Evolutionary conservation across 2,888 invertebrate species (phyloP), one percentile per base, ranked within the genome.

Genomic region (Endomychus coccineus): DNA sequence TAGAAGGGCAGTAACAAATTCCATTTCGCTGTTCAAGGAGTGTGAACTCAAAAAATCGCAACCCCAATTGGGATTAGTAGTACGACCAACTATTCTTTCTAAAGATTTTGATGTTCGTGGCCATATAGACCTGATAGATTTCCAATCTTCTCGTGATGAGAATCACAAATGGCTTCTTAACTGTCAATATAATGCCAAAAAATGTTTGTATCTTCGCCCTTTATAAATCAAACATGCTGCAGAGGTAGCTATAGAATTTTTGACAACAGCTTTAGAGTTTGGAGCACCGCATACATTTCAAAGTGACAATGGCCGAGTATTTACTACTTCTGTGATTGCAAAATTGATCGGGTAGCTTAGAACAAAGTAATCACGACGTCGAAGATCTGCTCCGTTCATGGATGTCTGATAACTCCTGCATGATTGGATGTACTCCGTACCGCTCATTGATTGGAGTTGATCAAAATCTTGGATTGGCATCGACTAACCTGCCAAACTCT

Each of bases 371-470:
- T n/a, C 21, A 19, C 6, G 21, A 19, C 21, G n/a, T 19, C n/a
- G 21, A 19, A n/a, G n/a, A 19, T n/a, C 6, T 19, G 21, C 29
- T 29, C 6, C 5, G 13, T 15, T 13, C 9, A 5, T 25, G 6
- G 25, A 25, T 25, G 25, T 6, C 14, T 29, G 29, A 29, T 11
- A 6, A 29, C 6, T 9, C 6, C 29, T 9, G 39, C 16, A 39
- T 30, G 25, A 33, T 43, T 33, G 42, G 39, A 35, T 22, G 35
- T 16, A 40, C 36, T 36, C 39, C 42, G 17, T 42, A 42, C 17
- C 39, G 39, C 27, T 39, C 34, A 34, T 41, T 41, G 27, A 7
- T 43, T 41, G 37, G 37, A 21, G 14, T 16, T 33, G 33, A 37
- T n/a, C 24, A 31, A 14, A 37, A 33, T 24, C 9, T 16, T 23